Conservation (phyloP, 1,140 invertebrate genomes). For the Neoseiulus cucumeris region DNA sequence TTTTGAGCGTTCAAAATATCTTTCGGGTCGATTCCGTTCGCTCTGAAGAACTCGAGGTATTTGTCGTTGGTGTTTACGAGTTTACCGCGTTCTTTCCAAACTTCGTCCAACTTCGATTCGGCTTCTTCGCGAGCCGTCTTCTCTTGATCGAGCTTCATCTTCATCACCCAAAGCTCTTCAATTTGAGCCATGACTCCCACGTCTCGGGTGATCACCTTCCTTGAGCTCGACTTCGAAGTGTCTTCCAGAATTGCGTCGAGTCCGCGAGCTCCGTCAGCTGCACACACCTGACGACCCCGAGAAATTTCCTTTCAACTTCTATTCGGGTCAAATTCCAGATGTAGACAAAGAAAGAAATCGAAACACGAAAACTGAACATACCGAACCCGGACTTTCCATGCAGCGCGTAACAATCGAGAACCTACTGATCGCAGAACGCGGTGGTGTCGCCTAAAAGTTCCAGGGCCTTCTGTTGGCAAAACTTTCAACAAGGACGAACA, state of each 20-base stretch:
- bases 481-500: not conserved
- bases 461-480: not conserved
- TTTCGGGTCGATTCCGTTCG: not conserved
- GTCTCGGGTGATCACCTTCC: not conserved
- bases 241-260: not conserved
- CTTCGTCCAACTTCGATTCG: not conserved
- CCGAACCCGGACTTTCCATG: slow-evolving; percentile 1
- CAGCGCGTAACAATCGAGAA: not conserved
- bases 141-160: slow-evolving; percentile 3
- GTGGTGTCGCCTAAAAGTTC: not conserved
- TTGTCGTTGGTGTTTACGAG: slow-evolving; percentile 4
- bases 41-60: not conserved
- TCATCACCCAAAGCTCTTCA: not conserved
- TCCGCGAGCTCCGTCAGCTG: not conserved
- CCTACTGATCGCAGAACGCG: not conserved
- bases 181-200: not conserved
- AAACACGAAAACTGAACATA: not conserved
- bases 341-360: not conserved
- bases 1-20: not conserved
- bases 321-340: not conserved
- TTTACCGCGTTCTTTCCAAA: not conserved
- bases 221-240: not conserved
- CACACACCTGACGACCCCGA: not conserved
- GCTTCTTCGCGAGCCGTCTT: not conserved
- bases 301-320: not conserved